A percentile compares a stretch with the other conserved stretches of the same genome.
Conservation (phyloP, 2,113 vertebrate species). For the Misgurnus mizolepis region DNA sequence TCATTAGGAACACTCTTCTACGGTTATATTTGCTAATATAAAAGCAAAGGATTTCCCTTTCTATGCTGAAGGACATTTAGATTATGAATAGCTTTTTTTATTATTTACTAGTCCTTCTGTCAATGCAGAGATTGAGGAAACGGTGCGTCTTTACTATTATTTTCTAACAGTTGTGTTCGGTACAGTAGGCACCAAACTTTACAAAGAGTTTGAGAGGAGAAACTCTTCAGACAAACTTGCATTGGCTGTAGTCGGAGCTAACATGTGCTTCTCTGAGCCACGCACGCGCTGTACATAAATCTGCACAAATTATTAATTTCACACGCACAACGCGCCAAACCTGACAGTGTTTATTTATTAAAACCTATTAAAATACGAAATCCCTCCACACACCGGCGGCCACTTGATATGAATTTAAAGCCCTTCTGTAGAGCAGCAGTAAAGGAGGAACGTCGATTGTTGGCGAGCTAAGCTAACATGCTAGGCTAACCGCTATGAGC, state of each 20-base stretch:
- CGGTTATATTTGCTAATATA: neutral
- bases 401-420: constrained; percentile 19
- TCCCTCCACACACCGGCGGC: neutral
- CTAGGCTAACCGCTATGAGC: neutral
- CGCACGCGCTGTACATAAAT: constrained; percentile 27
- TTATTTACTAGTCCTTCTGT: neutral
- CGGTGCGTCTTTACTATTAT: neutral
- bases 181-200: neutral
- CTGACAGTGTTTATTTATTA: neutral
- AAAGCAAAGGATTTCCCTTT: neutral
- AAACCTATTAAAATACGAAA: neutral
- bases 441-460: constrained; percentile 17
- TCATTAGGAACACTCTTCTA: neutral
- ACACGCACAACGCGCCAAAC: neutral
- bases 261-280: constrained; percentile 38
- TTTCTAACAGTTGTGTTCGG: neutral
- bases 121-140: neutral
- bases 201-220: neutral
- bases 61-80: neutral
- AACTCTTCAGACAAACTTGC: constrained; percentile 4
- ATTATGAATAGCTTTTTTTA: neutral
- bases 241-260: neutral
- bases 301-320: neutral
- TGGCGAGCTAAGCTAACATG: constrained; percentile 26
- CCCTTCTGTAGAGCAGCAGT: neutral